Evolutionary conservation across 2,113 vertebrate genomes (phyloP).

Genomic region (Helogale parvula): DNA sequence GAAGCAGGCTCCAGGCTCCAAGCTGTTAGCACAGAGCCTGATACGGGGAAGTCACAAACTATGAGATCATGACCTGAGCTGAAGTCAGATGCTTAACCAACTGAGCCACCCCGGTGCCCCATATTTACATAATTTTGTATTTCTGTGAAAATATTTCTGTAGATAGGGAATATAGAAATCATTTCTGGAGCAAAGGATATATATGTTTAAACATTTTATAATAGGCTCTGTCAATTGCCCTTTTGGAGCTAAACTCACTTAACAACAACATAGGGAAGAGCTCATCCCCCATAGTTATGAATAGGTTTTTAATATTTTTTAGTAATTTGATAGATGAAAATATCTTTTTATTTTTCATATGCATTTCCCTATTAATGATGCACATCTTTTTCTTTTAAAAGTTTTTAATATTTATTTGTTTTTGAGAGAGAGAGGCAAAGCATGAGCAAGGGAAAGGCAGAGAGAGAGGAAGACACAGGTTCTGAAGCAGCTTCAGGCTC

Average conservation of each 20-base stretch:
- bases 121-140: neutral
- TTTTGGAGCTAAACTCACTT: neutral
- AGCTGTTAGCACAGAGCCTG: too few species aligned
- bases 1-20: too few species aligned
- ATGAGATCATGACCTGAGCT: too few species aligned
- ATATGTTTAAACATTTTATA: neutral
- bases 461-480: too few species aligned
- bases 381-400: too few species aligned
- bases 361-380: neutral
- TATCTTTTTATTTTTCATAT: neutral
- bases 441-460: too few species aligned
- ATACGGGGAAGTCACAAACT: too few species aligned
- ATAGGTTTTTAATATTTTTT: neutral
- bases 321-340: neutral
- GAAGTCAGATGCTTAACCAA: too few species aligned
- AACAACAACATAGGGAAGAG: neutral
- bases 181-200: neutral
- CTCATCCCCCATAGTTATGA: neutral
- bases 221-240: neutral
- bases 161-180: neutral
- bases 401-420: too few species aligned
- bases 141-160: neutral
- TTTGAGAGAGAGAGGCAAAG: too few species aligned
- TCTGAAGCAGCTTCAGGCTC: too few species aligned
- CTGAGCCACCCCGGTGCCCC: too few species aligned